Conservation (phyloP, 2,797 vertebrate genomes). For the Chiroxiphia lanceolata region DNA sequence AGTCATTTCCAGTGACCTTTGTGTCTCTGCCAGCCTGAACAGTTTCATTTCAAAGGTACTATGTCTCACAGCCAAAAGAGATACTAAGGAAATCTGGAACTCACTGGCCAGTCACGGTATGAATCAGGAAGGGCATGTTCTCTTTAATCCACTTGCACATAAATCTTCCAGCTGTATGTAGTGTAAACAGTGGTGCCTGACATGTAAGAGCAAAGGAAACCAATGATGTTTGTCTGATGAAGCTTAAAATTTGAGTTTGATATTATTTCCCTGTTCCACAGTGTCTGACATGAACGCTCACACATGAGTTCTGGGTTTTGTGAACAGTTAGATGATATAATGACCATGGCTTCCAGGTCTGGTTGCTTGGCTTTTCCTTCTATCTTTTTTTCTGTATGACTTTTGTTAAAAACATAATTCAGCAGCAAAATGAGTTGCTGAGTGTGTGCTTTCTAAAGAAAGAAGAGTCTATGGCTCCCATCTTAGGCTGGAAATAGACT, state of each 20-base stretch:
- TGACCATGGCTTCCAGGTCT: background rate
- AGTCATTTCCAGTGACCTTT: background rate
- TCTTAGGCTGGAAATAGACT: background rate
- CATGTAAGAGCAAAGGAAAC: background rate
- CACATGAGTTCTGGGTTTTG: background rate
- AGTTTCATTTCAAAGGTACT: background rate
- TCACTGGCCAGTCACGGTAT: rapidly evolving
- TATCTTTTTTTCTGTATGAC: background rate
- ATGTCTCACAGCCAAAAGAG: background rate
- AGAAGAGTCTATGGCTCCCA: background rate
- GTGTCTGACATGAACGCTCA: background rate
- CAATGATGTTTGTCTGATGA: background rate
- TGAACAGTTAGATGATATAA: background rate
- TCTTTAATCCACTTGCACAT: background rate
- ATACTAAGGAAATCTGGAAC: background rate
- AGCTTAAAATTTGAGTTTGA: background rate
- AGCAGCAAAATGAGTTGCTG: background rate
- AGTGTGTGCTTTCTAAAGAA: background rate
- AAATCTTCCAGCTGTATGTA: background rate
- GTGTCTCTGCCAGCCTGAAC: background rate
- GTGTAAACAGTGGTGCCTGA: background rate
- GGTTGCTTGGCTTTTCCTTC: background rate
- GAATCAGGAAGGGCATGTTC: background rate
- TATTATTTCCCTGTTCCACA: background rate
- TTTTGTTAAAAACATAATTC: background rate